Conservation (phyloP, 2,888 invertebrate genomes). For the Eristalinus aeneus region DNA sequence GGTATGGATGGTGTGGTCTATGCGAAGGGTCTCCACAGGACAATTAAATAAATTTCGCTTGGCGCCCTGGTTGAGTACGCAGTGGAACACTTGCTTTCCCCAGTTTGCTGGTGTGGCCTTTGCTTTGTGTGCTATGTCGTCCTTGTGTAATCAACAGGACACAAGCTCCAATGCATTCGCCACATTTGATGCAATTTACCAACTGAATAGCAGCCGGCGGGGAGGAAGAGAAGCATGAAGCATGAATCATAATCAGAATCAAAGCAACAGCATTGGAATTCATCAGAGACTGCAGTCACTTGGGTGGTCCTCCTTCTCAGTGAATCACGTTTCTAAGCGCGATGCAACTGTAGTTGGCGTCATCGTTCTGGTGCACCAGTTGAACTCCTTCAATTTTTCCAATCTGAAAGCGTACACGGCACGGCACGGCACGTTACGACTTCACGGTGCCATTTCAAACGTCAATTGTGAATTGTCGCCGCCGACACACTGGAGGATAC, state of each 20-base stretch:
- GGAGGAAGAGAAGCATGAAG: neutral
- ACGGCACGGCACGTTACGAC: slow-evolving; percentile 21
- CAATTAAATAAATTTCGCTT: slow-evolving; percentile 63
- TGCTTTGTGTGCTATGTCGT: no score
- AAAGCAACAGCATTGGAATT: neutral
- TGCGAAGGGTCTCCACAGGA: slow-evolving; percentile 27
- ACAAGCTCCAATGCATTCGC: slow-evolving; percentile 37
- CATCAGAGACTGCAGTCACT: neutral
- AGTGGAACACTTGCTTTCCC: neutral
- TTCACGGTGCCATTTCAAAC: slow-evolving; percentile 60
- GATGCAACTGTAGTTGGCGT: neutral
- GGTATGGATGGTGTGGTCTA: neutral
- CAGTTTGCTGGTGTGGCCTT: no score
- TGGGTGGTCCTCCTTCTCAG: neutral
- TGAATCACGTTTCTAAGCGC: neutral
- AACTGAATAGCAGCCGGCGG: neutral
- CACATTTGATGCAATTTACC: slow-evolving; percentile 43
- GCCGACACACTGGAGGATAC: neutral
- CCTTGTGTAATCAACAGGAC: slow-evolving; percentile 58
- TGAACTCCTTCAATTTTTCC: slow-evolving; percentile 39
- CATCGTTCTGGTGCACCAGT: neutral
- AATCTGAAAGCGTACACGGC: slow-evolving; percentile 33
- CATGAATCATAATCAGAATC: slow-evolving; percentile 41
- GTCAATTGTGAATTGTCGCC: slow-evolving; percentile 63
- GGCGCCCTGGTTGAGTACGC: slow-evolving; percentile 27